phyloP scores from a whole-genome alignment of 2,797 vertebrate species.

The Myiotriccus ornatus region DNA sequence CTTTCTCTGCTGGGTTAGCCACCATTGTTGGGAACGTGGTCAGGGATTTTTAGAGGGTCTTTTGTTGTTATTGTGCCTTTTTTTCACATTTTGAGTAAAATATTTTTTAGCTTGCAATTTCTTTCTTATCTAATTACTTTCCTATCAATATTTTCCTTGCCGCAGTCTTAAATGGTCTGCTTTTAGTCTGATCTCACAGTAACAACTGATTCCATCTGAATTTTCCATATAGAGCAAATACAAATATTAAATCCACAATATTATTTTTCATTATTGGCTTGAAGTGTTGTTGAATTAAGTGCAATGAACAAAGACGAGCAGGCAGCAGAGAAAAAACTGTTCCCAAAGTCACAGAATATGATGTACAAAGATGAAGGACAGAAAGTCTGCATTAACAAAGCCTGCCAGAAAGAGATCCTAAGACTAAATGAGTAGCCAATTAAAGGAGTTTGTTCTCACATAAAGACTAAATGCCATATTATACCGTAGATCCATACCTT shows the following conservation, averaged over 20 bases:
- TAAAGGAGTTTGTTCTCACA: slow-evolving; percentile 3
- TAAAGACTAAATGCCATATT: slow-evolving; percentile 24
- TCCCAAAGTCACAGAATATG: background rate
- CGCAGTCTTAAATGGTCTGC: background rate
- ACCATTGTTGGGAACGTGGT: background rate
- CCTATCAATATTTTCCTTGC: background rate
- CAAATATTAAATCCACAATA: background rate
- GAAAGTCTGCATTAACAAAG: background rate
- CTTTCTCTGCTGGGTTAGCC: background rate
- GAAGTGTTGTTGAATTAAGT: background rate
- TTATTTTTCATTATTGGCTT: background rate
- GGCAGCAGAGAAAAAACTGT: background rate
- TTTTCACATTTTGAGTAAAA: background rate
- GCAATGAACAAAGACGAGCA: background rate
- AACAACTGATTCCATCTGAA: background rate
- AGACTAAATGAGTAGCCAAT: slow-evolving; percentile 18
- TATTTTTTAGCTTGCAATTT: background rate
- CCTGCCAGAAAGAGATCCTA: background rate
- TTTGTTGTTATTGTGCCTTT: background rate
- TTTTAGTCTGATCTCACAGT: background rate
- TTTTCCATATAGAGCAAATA: background rate
- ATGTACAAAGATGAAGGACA: background rate
- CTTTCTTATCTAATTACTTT: background rate
- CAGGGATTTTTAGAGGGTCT: background rate
- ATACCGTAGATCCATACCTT: slow-evolving; percentile 3